phyloP scores from a whole-genome alignment of 2,888 invertebrate genomes.

The Drosophila maculinotata region DNA sequence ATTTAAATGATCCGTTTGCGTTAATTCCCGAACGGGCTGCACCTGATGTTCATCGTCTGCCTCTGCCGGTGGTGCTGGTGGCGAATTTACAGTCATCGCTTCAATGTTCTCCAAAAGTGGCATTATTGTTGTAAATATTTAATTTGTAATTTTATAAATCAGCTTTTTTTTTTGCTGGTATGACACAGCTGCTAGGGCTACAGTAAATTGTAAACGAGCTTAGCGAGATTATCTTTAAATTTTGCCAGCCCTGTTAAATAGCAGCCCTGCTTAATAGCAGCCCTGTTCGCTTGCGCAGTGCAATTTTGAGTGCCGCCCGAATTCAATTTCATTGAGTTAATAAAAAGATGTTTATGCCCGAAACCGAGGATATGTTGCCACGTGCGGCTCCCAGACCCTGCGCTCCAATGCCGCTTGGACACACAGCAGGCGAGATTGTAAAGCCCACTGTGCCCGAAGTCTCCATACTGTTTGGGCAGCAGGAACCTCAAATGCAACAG shows the following conservation, averaged over 20 bases:
- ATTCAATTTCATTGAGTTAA: constrained; percentile 63
- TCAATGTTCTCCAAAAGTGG: constrained; percentile 74
- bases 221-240: too few species aligned
- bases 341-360: constrained; percentile 80
- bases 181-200: constrained; percentile 47
- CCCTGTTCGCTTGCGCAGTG: constrained; percentile 28
- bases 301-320: constrained; percentile 44
- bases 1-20: constrained; percentile 83
- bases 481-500: constrained; percentile 25
- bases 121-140: constrained; percentile 51
- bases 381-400: constrained; percentile 81
- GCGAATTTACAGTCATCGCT: constrained; percentile 42
- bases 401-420: constrained; percentile 52
- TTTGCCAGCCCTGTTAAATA: constrained; percentile 3
- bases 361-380: constrained; percentile 83
- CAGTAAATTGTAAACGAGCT: constrained; percentile 1
- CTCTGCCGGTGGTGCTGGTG: constrained; percentile 40
- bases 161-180: not conserved
- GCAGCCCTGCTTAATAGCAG: constrained; percentile 16
- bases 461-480: constrained; percentile 73
- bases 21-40: constrained; percentile 70
- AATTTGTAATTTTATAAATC: not conserved
- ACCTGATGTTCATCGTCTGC: constrained; percentile 40
- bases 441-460: constrained; percentile 76
- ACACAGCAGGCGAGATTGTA: constrained; percentile 47